phyloP scores from a whole-genome alignment of 2,113 vertebrate species.

The Rhinogobius similis region DNA sequence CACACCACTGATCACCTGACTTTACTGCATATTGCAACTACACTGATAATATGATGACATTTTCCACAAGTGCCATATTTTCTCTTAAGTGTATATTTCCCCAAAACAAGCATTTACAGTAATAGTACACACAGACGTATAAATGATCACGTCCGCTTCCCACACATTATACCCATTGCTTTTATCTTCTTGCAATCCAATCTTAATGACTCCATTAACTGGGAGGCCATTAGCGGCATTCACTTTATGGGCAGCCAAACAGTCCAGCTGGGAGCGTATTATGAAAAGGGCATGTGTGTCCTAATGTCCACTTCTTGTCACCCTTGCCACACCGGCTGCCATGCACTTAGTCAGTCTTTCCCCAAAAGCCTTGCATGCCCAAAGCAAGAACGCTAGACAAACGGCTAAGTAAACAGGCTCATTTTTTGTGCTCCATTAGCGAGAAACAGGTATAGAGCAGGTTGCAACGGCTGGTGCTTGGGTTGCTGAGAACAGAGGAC shows the following conservation, averaged over 20 bases:
- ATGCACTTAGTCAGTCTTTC: slow-evolving; percentile 26
- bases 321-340: slow-evolving; percentile 21
- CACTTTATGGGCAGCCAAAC: slow-evolving; percentile 69
- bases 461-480: slow-evolving; percentile 54
- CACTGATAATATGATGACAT: slow-evolving; percentile 51
- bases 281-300: slow-evolving; percentile 66
- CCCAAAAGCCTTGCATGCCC: slow-evolving; percentile 49
- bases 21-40: slow-evolving; percentile 40
- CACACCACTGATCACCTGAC: slow-evolving; percentile 60
- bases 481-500: slow-evolving; percentile 45
- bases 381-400: slow-evolving; percentile 59
- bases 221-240: slow-evolving; percentile 69
- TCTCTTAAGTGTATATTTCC: slow-evolving; percentile 16
- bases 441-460: slow-evolving; percentile 60
- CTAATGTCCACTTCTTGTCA: slow-evolving; percentile 65
- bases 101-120: slow-evolving; percentile 35
- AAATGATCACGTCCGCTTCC: slow-evolving; percentile 43
- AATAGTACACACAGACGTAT: slow-evolving; percentile 35
- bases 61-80: slow-evolving; percentile 43
- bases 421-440: slow-evolving; percentile 71
- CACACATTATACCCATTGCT: slow-evolving; percentile 60
- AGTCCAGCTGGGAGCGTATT: slow-evolving; percentile 68
- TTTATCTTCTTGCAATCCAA: slow-evolving; percentile 71
- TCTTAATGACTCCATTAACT: slow-evolving; percentile 77
- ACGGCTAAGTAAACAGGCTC: slow-evolving; percentile 59